These are phyloP conservation scores for Lepisosteus osseus DNA, from an alignment of 2,113 vertebrate species.

Conservation along the genomic window DNA sequence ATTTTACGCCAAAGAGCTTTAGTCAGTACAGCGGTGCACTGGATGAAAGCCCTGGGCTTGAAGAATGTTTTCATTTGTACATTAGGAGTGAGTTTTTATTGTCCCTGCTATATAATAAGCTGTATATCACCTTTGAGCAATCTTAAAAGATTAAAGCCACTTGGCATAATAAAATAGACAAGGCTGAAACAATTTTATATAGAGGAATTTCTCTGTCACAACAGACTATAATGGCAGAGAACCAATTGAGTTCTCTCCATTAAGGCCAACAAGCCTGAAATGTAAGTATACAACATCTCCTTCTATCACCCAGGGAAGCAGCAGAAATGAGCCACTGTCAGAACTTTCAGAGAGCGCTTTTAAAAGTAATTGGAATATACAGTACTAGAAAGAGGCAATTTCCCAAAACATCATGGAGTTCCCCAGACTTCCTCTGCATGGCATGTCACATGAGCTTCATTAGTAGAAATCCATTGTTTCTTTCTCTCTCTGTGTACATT, in stretches of 20 bases:
- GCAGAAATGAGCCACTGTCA: background rate
- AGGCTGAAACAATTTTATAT: no score
- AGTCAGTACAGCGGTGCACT: no score
- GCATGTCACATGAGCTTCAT: background rate
- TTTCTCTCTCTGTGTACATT: background rate
- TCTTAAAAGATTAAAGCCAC: no score
- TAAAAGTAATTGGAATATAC: conserved; percentile 3
- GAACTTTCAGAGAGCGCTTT: background rate
- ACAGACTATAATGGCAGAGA: no score
- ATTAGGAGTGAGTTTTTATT: no score
- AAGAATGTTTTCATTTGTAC: no score
- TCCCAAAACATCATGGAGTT: background rate
- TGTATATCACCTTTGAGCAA: no score
- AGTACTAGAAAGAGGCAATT: background rate
- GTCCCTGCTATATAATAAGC: no score
- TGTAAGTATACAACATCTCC: background rate
- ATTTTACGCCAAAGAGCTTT: no score
- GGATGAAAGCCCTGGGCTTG: no score
- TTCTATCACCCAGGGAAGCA: background rate
- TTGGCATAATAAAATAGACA: no score
- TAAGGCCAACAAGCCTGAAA: background rate
- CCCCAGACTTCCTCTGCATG: background rate
- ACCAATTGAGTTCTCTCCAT: background rate
- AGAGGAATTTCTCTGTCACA: no score
- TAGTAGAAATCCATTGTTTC: background rate